phyloP scores from a whole-genome alignment of 2,888 invertebrate species.

The Polylopha cassiicola region DNA sequence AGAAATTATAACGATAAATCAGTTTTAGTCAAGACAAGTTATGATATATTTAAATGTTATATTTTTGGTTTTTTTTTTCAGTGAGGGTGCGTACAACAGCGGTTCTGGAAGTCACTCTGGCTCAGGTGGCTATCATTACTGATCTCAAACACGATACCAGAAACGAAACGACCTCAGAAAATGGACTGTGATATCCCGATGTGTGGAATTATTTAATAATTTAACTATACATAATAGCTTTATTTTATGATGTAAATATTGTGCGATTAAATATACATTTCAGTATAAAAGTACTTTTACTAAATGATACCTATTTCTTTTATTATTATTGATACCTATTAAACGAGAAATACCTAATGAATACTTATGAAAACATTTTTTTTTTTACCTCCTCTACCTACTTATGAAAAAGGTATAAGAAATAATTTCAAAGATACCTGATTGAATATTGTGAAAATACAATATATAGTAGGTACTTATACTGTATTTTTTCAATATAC shows the following conservation, averaged over 20 bases:
- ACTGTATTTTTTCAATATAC: too few species aligned
- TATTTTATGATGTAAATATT: conserved; percentile 61
- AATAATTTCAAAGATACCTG: too few species aligned
- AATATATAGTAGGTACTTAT: too few species aligned
- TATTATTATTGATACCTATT: too few species aligned
- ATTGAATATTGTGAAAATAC: too few species aligned
- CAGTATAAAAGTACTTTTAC: too few species aligned
- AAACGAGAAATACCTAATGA: too few species aligned
- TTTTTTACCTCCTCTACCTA: too few species aligned
- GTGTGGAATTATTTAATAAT: conserved; percentile 53
- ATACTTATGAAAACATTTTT: too few species aligned
- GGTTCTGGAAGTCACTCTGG: conserved; percentile 24
- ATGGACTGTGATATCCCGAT: conserved; percentile 65
- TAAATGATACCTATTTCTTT: too few species aligned
- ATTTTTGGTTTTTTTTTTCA: conserved; percentile 34
- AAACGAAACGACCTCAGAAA: conserved; percentile 7
- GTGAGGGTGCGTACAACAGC: conserved; percentile 63
- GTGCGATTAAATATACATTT: too few species aligned
- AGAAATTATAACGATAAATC: not conserved
- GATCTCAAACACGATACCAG: conserved; percentile 43
- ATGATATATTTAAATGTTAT: not conserved
- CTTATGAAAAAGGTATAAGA: too few species aligned
- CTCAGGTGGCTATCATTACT: conserved; percentile 56
- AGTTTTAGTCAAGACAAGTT: not conserved
- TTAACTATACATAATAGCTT: conserved; percentile 40